Evolutionary conservation across 2,797 vertebrate species (phyloP).

Genomic region (Gobionotothen gibberifrons): DNA sequence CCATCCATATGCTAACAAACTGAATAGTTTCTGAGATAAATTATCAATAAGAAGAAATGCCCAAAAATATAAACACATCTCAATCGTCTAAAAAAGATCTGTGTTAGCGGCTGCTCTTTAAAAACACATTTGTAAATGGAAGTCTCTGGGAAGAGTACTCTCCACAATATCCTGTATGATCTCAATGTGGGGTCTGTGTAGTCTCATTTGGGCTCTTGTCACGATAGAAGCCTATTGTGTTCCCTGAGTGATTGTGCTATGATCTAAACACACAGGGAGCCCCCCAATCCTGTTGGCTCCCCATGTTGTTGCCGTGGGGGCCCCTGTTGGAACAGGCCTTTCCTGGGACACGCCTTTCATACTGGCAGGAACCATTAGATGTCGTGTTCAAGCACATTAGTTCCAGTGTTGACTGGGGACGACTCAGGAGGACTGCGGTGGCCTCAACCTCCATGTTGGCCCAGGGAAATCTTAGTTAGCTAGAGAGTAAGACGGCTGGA

Average conservation of each 20-base stretch:
- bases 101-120: constrained; percentile 21
- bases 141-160: constrained; percentile 43
- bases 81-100: constrained; percentile 49
- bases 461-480: constrained; percentile 30
- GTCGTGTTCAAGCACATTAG: constrained; percentile 80
- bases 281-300: constrained; percentile 61
- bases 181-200: constrained; percentile 66
- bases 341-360: constrained; percentile 76
- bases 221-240: constrained; percentile 61
- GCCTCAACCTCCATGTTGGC: constrained; percentile 37
- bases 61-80: constrained; percentile 42
- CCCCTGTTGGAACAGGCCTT: constrained; percentile 57
- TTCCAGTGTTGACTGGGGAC: constrained; percentile 78
- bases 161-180: constrained; percentile 62
- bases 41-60: constrained; percentile 26
- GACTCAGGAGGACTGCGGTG: constrained; percentile 38
- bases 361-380: constrained; percentile 68
- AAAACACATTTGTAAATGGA: constrained; percentile 40
- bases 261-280: constrained; percentile 69
- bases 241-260: constrained; percentile 60
- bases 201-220: constrained; percentile 59
- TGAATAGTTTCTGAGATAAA: constrained; percentile 36
- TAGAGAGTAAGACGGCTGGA: constrained; percentile 13
- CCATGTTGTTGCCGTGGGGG: constrained; percentile 69
- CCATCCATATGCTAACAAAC: constrained; percentile 31